Evolutionary conservation across 2,888 invertebrate genomes (phyloP), one percentile per base, ranked within the genome.

Genomic region (Onthophagus sagittarius): DNA sequence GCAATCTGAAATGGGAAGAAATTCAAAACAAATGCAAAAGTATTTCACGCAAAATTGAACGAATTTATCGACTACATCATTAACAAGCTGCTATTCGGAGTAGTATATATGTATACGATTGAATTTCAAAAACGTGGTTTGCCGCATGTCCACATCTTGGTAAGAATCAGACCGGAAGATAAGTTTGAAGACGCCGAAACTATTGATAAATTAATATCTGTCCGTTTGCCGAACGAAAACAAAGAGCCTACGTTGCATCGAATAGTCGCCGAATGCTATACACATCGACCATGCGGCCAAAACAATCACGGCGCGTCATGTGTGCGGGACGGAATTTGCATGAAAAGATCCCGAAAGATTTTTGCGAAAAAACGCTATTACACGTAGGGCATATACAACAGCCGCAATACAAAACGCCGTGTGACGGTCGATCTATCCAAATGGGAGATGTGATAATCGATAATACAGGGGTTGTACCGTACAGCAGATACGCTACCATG

Each of bases 291-390:
- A 7, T 33, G 33, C 33, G 33, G 5, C 5, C 5, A 33, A 33
- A 33, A 33, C 7, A 33, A 33, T 33, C 33, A 7, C 5, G 7
- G 5, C 5, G 33, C 33, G 5, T 5, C 7, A 33, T 33, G 33
- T 7, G 7, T 33, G 33, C 33, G n/a, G n/a, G n/a, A n/a, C n/a
- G n/a, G n/a, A n/a, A n/a, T n/a, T n/a, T n/a, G n/a, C n/a, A n/a
- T n/a, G n/a, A 33, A 5, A 7, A 13, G 74, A 6, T 75, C 73
- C 62, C 71, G 7, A 69, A 70, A 14, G 72, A 73, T 9, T 70
- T 72, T 7, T 77, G 75, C 33, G 78, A 77, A 75, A 67, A 69
- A 71, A 73, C 79, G 64, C 77, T 77, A 13, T 78, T 79, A 76
- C 81, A 80, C 63, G 74, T 33, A 5, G 33, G 33, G 5, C 33